phyloP scores from a whole-genome alignment of 2,888 invertebrate species.

The Acrobasis consociella region DNA sequence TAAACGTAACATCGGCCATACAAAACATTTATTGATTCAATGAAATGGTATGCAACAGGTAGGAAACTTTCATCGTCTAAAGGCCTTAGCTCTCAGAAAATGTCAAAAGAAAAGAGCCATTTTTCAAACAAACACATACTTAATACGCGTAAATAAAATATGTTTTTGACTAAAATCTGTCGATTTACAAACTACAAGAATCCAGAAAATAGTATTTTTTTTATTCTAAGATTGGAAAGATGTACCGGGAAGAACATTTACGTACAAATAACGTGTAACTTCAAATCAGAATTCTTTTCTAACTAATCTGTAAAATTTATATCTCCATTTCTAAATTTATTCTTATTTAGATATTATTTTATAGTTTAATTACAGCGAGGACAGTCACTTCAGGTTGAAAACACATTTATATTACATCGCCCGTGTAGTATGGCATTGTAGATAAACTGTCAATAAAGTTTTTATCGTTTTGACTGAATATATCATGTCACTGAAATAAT shows the following conservation, averaged over 20 bases:
- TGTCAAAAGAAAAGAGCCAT: no score
- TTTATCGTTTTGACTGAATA: no score
- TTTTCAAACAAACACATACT: no score
- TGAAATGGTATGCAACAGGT: no score
- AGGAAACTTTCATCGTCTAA: no score
- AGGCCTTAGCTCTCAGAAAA: no score
- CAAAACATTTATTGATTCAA: no score
- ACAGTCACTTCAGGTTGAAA: conserved; percentile 34
- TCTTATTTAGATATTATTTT: conserved; percentile 46
- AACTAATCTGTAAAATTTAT: conserved; percentile 69
- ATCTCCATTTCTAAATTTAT: conserved; percentile 50
- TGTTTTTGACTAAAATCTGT: neutral
- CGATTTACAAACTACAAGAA: neutral
- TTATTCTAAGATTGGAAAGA: conserved; percentile 28
- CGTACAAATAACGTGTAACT: conserved; percentile 51
- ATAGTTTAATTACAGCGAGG: conserved; percentile 39
- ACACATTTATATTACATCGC: neutral
- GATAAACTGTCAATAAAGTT: no score
- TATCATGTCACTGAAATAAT: no score
- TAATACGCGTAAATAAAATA: no score
- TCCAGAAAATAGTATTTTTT: neutral
- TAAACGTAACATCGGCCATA: no score
- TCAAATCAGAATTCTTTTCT: conserved; percentile 65
- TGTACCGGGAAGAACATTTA: conserved; percentile 55
- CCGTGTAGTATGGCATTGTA: no score